Percentiles rank a stretch among this genome's conserved stretches.
phyloP scores from a whole-genome alignment of 2,113 vertebrate genomes.

The Thinocorus orbignyianus region DNA sequence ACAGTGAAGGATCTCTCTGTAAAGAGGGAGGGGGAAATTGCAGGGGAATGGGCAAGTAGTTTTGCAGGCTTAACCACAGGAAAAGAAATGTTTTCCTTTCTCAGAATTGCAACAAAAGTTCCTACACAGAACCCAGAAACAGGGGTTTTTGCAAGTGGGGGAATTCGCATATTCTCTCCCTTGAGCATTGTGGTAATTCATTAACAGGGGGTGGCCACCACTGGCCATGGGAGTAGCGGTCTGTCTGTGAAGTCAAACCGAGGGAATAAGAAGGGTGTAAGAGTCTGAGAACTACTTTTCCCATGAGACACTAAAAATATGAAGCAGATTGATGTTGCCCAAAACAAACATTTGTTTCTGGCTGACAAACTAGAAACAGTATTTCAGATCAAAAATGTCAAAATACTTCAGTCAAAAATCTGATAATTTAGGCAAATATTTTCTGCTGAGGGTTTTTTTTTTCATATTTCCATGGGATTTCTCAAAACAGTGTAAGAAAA shows the following conservation, averaged over 20 bases:
- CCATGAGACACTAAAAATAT: not conserved
- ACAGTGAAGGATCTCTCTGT: not conserved
- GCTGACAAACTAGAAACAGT: not conserved
- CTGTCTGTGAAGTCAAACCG: not conserved
- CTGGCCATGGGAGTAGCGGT: not conserved
- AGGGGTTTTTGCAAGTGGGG: not conserved
- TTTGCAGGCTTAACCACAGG: not conserved
- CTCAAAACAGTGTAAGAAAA: not conserved
- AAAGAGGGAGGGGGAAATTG: not conserved
- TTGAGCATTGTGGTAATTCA: not conserved
- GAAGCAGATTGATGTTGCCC: not conserved
- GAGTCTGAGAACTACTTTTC: not conserved
- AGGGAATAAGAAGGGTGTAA: not conserved
- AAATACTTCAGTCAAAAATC: not conserved
- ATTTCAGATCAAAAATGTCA: not conserved
- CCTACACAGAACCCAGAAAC: not conserved
- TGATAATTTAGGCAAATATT: not conserved
- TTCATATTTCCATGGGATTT: not conserved
- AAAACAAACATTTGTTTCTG: not conserved
- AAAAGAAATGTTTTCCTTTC: conserved; percentile 23
- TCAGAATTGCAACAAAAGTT: not conserved
- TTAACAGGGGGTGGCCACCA: not conserved
- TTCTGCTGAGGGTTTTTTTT: not conserved
- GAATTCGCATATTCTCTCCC: not conserved
- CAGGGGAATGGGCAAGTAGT: not conserved